phyloP scores from a whole-genome alignment of 2,797 vertebrate species.

The Arctocebus calabarensis region DNA sequence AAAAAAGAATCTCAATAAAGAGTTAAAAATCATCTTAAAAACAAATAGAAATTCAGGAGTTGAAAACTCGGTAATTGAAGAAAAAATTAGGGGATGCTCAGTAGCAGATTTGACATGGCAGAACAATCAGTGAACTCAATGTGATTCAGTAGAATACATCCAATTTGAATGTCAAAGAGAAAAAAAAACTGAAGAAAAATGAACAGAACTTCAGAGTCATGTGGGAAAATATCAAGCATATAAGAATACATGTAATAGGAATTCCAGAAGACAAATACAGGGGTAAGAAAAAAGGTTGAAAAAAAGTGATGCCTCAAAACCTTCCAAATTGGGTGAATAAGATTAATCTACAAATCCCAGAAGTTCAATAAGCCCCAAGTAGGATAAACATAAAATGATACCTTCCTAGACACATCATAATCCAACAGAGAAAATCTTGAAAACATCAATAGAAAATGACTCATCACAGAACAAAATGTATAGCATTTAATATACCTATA shows the following conservation, averaged over 20 bases:
- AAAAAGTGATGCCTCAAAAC: not conserved
- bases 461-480: not conserved
- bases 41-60: not conserved
- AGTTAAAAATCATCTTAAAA: not conserved
- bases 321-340: not conserved
- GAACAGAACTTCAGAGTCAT: no score
- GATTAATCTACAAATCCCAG: not conserved
- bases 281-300: no score
- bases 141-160: no score
- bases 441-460: not conserved
- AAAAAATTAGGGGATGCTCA: not conserved
- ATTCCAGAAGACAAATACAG: no score
- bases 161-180: no score
- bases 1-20: not conserved
- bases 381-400: not conserved
- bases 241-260: no score
- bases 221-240: no score
- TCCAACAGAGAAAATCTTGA: not conserved
- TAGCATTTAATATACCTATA: not conserved
- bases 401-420: not conserved
- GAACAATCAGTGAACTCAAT: no score
- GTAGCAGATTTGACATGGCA: not conserved
- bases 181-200: not conserved
- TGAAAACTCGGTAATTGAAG: slow-evolving; percentile 4
- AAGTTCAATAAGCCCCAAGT: not conserved